phyloP scores from a whole-genome alignment of 2,797 vertebrate species.

The Chromis chromis region DNA sequence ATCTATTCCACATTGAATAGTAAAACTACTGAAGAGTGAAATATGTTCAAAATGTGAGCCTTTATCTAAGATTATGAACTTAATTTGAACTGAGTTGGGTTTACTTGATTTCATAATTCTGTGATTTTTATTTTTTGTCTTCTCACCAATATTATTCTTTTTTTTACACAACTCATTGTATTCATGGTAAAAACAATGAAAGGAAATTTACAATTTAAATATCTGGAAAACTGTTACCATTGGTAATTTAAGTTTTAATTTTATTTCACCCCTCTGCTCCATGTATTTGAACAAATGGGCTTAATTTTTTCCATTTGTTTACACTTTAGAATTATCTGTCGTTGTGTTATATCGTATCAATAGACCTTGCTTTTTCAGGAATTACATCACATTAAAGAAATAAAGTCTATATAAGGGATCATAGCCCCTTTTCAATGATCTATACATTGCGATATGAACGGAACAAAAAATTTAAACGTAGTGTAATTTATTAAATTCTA shows the following conservation, averaged over 20 bases:
- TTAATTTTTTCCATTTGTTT: too few relatives aligned
- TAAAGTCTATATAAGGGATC: too few relatives aligned
- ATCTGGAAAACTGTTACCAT: neutral
- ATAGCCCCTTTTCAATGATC: neutral
- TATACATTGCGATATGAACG: neutral
- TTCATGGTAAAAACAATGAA: neutral
- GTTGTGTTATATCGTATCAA: neutral
- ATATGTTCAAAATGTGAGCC: constrained; percentile 50
- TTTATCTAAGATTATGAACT: constrained; percentile 36
- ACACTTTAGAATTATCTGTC: too few relatives aligned
- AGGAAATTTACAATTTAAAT: neutral
- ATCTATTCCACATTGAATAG: constrained; percentile 66
- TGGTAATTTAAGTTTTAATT: neutral
- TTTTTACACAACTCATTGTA: neutral
- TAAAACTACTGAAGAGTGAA: constrained; percentile 69
- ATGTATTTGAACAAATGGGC: too few relatives aligned
- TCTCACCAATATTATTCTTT: neutral
- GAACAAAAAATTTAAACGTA: too few relatives aligned
- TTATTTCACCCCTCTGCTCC: too few relatives aligned
- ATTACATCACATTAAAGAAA: too few relatives aligned
- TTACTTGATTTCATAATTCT: too few relatives aligned
- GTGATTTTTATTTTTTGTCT: neutral
- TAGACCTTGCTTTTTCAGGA: too few relatives aligned
- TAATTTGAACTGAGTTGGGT: neutral
- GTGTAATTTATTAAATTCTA: too few relatives aligned